phyloP scores from a whole-genome alignment of 2,888 invertebrate species.

The Caenorhabditis sp. region DNA sequence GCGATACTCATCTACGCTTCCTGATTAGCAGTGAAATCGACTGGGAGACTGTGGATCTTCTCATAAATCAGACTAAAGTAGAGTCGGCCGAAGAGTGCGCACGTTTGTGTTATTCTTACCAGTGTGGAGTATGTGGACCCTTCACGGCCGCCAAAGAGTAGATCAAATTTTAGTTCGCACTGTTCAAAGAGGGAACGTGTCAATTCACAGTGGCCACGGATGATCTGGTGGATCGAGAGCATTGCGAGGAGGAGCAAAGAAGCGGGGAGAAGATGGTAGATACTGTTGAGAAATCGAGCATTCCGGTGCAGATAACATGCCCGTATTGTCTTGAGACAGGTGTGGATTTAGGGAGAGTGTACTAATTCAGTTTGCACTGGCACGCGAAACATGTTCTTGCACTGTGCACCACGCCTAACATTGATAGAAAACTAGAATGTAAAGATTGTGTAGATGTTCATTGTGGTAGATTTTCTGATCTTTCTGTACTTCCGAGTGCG shows the following conservation, averaged over 20 bases:
- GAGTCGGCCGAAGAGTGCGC: conserved; percentile 74
- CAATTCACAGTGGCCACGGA: conserved; percentile 76
- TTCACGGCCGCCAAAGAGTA: neutral
- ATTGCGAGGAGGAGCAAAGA: conserved; percentile 57
- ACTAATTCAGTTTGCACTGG: conserved; percentile 16
- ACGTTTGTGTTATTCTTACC: conserved; percentile 67
- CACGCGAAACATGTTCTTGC: conserved; percentile 17
- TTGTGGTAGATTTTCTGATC: neutral
- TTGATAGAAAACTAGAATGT: neutral
- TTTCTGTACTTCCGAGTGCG: too few relatives aligned
- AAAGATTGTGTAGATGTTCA: neutral
- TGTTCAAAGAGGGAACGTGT: conserved; percentile 69
- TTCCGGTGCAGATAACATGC: conserved; percentile 52
- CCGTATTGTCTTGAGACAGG: conserved; percentile 49
- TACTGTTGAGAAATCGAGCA: conserved; percentile 44
- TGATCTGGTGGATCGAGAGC: conserved; percentile 66
- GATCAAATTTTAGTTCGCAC: conserved; percentile 72
- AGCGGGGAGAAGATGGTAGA: conserved; percentile 59
- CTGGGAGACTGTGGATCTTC: conserved; percentile 74
- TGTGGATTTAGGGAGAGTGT: conserved; percentile 26
- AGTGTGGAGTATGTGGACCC: conserved; percentile 72
- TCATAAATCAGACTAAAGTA: conserved; percentile 72
- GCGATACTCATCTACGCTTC: conserved; percentile 43
- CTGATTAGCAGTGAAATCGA: conserved; percentile 68
- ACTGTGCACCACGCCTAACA: conserved; percentile 25